Evolutionary conservation across 2,113 vertebrate species (phyloP).

Genomic region (Theristicus caerulescens): DNA sequence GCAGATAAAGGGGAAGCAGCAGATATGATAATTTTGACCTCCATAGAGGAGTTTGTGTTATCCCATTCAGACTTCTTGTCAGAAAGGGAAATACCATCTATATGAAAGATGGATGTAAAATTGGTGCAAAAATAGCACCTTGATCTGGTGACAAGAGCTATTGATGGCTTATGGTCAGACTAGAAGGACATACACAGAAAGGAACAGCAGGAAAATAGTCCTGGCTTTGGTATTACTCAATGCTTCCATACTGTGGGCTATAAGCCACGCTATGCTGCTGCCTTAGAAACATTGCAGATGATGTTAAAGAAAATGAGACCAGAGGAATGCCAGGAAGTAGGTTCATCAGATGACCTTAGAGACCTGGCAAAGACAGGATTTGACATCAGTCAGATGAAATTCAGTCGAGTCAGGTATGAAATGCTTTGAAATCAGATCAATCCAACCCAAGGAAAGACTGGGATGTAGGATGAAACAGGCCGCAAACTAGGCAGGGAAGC

Average conservation of each 20-base stretch:
- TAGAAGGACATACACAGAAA: neutral
- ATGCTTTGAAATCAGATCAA: neutral
- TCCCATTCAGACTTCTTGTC: neutral
- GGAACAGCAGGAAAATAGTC: neutral
- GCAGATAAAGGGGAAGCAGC: neutral
- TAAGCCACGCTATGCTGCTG: neutral
- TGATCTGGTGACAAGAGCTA: neutral
- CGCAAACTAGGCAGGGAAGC: neutral
- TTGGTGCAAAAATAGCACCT: neutral
- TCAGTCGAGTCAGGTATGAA: neutral
- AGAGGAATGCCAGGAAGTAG: neutral
- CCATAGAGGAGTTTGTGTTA: neutral
- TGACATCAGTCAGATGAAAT: neutral
- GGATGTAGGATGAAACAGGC: neutral
- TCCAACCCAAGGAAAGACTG: neutral
- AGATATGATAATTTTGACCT: neutral
- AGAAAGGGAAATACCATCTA: neutral
- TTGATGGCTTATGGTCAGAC: neutral
- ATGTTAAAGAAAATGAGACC: neutral
- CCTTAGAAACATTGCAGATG: neutral
- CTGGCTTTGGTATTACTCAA: neutral
- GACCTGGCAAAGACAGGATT: neutral
- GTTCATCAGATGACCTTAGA: neutral
- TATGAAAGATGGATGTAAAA: neutral
- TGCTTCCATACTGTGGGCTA: neutral